phyloP scores from a whole-genome alignment of 1,140 invertebrate genomes.

The Papilio machaon region DNA sequence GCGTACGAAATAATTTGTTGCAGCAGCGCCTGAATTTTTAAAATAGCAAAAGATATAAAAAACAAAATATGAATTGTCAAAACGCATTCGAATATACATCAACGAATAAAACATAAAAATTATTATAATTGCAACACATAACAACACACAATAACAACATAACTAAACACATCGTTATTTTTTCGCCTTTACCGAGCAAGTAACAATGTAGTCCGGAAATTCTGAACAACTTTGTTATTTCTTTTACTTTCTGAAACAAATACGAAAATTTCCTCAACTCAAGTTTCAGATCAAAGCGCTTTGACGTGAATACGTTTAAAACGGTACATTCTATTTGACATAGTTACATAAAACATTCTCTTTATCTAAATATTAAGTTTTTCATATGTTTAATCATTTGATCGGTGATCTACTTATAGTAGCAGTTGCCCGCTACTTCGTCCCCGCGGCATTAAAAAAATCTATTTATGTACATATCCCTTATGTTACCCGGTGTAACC shows the following conservation, averaged over 20 bases:
- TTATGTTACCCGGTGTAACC: too few relatives aligned
- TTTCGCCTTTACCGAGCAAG: neutral
- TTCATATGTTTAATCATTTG: too few relatives aligned
- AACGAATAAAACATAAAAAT: neutral
- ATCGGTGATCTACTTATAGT: too few relatives aligned
- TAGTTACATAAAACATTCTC: neutral
- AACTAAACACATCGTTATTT: neutral
- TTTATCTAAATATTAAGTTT: neutral
- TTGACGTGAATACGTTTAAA: slow-evolving; percentile 5
- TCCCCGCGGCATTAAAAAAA: too few relatives aligned
- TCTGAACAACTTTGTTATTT: slow-evolving; percentile 9
- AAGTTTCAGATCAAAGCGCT: neutral
- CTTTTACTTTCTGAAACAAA: slow-evolving; percentile 7
- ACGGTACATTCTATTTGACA: neutral
- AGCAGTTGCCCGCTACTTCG: too few relatives aligned
- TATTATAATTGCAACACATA: neutral
- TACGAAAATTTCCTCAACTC: slow-evolving; percentile 12
- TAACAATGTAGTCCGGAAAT: slow-evolving; percentile 5
- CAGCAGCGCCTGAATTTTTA: neutral
- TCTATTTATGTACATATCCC: too few relatives aligned
- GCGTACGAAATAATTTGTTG: neutral
- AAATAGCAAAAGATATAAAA: neutral
- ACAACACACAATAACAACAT: neutral
- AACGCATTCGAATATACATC: neutral
- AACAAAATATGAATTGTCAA: neutral